phyloP scores from a whole-genome alignment of 2,797 vertebrate species.

The Amniataba percoides region DNA sequence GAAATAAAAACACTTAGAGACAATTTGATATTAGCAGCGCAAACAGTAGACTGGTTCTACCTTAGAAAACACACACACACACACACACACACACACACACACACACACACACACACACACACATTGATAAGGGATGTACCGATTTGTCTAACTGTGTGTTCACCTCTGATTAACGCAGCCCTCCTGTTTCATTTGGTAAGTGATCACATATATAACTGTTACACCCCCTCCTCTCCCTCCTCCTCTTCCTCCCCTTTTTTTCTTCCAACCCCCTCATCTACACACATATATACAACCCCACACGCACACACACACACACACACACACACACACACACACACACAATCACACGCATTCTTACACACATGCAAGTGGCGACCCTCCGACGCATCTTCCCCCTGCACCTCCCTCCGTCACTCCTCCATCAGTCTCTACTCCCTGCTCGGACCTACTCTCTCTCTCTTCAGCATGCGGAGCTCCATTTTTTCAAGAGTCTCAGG shows the following conservation, averaged over 20 bases:
- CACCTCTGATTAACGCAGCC: constrained; percentile 89
- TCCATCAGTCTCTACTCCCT: constrained; percentile 64
- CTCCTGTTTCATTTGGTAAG: constrained; percentile 91
- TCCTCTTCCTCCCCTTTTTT: neutral
- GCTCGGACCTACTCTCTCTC: constrained; percentile 51
- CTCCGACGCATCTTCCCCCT: constrained; percentile 50
- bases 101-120: constrained; percentile 27
- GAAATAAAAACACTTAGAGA: neutral
- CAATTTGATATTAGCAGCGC: neutral
- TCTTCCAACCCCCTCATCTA: constrained; percentile 50
- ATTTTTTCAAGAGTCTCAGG: constrained; percentile 44
- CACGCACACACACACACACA: constrained; percentile 33
- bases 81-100: constrained; percentile 24
- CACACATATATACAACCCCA: constrained; percentile 39
- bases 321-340: constrained; percentile 24
- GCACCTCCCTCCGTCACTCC: constrained; percentile 46
- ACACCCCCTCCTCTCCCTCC: constrained; percentile 12
- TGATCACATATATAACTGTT: constrained; percentile 81
- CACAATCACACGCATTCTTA: constrained; percentile 40
- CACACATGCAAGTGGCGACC: constrained; percentile 74
- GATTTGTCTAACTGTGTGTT: constrained; percentile 85
- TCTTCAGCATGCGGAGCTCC: constrained; percentile 69
- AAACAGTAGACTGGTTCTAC: neutral
- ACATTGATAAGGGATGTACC: constrained; percentile 57
- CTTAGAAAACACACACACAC: neutral